Evolutionary conservation across 1,140 invertebrate species (phyloP).

Genomic region (Frieseomelitta varia): DNA sequence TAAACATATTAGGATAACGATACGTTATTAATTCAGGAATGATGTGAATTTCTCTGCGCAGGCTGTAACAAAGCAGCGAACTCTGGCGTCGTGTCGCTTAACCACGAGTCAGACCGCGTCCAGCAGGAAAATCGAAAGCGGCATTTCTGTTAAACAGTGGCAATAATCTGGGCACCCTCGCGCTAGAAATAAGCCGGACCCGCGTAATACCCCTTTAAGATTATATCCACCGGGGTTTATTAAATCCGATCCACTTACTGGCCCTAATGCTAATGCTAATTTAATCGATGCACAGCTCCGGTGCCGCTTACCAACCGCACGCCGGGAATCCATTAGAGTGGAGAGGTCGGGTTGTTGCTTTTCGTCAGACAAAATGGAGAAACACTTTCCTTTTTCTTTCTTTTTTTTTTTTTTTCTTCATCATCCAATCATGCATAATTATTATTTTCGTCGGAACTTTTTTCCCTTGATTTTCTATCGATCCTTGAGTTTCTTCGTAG

Average conservation of each 20-base stretch:
- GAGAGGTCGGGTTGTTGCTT: not conserved
- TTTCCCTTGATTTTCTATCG: no score
- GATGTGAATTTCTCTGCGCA: no score
- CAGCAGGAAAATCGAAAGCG: not conserved
- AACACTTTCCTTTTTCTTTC: no score
- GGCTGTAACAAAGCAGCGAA: not conserved
- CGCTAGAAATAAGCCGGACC: slow-evolving; percentile 20
- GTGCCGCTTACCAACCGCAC: slow-evolving; percentile 31
- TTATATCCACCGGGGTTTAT: slow-evolving; percentile 52
- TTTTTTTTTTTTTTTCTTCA: no score
- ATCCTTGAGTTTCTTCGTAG: no score
- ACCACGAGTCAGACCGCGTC: not conserved
- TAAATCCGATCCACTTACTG: slow-evolving; percentile 55
- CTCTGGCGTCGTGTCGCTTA: no score
- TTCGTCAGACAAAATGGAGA: not conserved
- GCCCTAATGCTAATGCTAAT: slow-evolving; percentile 52
- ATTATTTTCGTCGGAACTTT: no score
- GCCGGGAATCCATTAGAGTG: slow-evolving; percentile 42
- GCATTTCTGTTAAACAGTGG: not conserved
- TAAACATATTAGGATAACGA: no score
- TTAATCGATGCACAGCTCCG: slow-evolving; percentile 52
- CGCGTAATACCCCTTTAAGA: slow-evolving; percentile 52
- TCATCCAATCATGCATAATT: no score
- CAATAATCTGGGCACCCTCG: not conserved
- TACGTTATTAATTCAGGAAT: no score